Base-by-base conservation (phyloP, 2,797 vertebrate genomes). In the Falco cherrug region DNA sequence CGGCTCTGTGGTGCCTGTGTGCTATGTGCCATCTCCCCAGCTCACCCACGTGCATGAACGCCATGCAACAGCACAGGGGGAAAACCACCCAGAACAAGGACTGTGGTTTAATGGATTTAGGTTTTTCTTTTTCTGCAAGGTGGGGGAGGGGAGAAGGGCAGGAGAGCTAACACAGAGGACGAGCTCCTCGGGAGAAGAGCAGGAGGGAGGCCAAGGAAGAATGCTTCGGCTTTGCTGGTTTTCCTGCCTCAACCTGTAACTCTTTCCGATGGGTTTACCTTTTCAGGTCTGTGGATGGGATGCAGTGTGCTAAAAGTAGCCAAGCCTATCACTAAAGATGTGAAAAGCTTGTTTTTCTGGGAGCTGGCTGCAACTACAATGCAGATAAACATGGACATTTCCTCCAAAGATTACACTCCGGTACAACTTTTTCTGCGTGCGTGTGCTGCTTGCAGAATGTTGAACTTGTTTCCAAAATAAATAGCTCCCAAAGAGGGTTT, bases 401-500 rank as follows among this genome's bases (percentile, higher is more conserved):
- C 94, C 70, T 94, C 50, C 77, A 21, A 95, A 91, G 95, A 95
- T 91, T 89, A 80, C 35, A 79, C 95, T 67, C 54, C 1, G 13
- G 83, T 35, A 74, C 95, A 80, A 87, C 89, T 94, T 96, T 22
- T 86, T 71, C 78, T 95, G 79, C 2, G 13, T 69, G 78, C 20
- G 45, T 67, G 50, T 56, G 65, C 94, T 81, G 96, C 96, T 91
- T 94, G 54, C 92, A 94, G 97, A 97, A 97, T 79, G 96, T 74
- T 77, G 92, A 97, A 97, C 94, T 96, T 97, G 96, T 97, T 98
- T 98, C 97, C 97, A 98, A 98, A 98, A 98, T 97, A 98, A 98
- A 98, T 98, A 98, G 97, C 97, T 98, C 97, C 97, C 98, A 97
- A 96, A 96, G 97, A 98, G 96, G 96, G 96, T 97, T 98, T 98